Evolutionary conservation across 2,888 invertebrate species (phyloP).

Genomic region (Zeuzera pyrina): DNA sequence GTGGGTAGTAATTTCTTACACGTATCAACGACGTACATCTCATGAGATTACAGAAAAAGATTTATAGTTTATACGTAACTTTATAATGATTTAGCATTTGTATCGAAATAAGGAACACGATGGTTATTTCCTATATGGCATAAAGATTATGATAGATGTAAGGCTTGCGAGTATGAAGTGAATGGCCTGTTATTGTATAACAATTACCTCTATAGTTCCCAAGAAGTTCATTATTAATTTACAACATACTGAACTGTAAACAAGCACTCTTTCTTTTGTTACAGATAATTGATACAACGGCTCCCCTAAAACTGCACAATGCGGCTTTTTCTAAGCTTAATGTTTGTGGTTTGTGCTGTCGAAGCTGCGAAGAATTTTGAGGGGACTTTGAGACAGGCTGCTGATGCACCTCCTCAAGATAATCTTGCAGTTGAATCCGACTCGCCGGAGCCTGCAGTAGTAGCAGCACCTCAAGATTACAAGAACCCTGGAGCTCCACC

Average conservation of each 20-base stretch:
- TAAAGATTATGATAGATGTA: constrained; percentile 15
- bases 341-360: constrained; percentile 55
- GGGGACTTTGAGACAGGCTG: constrained; percentile 59
- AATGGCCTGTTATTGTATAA: constrained; percentile 27
- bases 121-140: constrained; percentile 26
- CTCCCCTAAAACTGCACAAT: constrained; percentile 49
- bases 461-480: constrained; percentile 58
- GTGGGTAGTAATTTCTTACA: constrained; percentile 13
- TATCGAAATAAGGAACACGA: too few relatives aligned
- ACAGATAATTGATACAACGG: constrained; percentile 66
- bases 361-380: constrained; percentile 65
- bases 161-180: constrained; percentile 34
- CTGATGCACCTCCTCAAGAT: constrained; percentile 64
- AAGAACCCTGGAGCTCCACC: constrained; percentile 56
- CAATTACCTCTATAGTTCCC: constrained; percentile 35
- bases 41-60: constrained; percentile 17
- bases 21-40: constrained; percentile 25
- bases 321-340: constrained; percentile 59
- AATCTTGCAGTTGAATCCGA: constrained; percentile 60
- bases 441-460: constrained; percentile 56
- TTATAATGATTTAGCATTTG: too few relatives aligned
- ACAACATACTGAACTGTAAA: constrained; percentile 22
- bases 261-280: constrained; percentile 49
- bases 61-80: constrained; percentile 6
- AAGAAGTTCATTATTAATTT: constrained; percentile 36